These are phyloP conservation scores for Bombus confusus DNA, from an alignment of 1,140 invertebrate species.

Conservation along the genomic window DNA sequence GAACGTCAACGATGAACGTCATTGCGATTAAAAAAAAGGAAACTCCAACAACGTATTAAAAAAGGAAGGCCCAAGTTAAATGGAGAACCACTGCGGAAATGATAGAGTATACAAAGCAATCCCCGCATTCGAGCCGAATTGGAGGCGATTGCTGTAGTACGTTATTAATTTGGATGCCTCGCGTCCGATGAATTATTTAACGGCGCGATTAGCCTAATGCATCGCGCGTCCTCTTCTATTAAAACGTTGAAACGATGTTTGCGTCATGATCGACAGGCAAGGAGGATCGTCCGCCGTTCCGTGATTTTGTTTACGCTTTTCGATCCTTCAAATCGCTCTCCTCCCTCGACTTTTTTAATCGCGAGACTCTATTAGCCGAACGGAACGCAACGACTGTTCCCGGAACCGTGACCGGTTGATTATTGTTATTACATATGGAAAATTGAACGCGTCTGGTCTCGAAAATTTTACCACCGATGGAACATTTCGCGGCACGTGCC, in stretches of 20 bases:
- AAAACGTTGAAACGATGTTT: neutral
- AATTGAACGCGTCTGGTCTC: neutral
- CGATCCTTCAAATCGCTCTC: neutral
- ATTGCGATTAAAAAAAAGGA: neutral
- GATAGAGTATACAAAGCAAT: constrained; percentile 69
- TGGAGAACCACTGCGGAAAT: constrained; percentile 68
- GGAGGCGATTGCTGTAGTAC: constrained; percentile 62
- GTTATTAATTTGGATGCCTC: constrained; percentile 72
- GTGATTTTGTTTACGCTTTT: constrained; percentile 31
- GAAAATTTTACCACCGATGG: neutral
- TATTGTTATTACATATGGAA: constrained; percentile 53
- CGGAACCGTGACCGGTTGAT: constrained; percentile 44
- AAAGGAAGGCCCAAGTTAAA: neutral
- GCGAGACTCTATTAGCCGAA: constrained; percentile 17
- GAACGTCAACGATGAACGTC: neutral
- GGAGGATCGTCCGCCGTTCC: neutral
- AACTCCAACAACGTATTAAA: neutral
- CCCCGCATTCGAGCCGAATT: constrained; percentile 54
- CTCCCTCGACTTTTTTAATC: constrained; percentile 52
- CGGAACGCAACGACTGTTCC: constrained; percentile 22
- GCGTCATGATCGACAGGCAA: neutral
- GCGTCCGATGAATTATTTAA: constrained; percentile 71
- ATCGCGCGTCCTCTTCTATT: constrained; percentile 45
- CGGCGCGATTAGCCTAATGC: constrained; percentile 63
- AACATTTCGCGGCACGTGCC: constrained; percentile 35